These are phyloP conservation scores for Eurytoma adleriae DNA, from an alignment of 2,888 invertebrate genomes.

Conservation along the genomic window DNA sequence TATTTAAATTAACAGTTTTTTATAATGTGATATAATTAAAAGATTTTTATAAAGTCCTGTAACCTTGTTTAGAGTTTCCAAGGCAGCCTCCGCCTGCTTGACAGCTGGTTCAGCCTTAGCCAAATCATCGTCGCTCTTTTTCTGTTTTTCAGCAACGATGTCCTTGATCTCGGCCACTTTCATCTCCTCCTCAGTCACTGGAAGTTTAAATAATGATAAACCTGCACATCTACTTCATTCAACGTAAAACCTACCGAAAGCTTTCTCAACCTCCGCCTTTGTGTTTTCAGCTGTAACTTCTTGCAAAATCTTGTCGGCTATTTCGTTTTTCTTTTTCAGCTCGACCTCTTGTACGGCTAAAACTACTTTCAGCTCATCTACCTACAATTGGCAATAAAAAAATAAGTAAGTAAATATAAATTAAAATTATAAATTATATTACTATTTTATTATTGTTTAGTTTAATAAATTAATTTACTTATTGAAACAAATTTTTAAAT, in stretches of 20 bases:
- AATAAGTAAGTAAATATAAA: neutral
- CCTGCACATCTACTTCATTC: neutral
- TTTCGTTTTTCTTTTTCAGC: slow-evolving; percentile 90
- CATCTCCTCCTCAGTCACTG: slow-evolving; percentile 89
- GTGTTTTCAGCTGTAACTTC: slow-evolving; percentile 93
- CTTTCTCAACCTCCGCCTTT: slow-evolving; percentile 92
- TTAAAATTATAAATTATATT: too few species aligned
- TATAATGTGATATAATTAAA: neutral
- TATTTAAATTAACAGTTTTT: too few species aligned
- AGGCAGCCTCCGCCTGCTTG: slow-evolving; percentile 91
- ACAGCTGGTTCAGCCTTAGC: slow-evolving; percentile 94
- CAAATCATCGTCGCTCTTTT: slow-evolving; percentile 92
- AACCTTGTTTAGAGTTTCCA: slow-evolving; percentile 93
- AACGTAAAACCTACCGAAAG: slow-evolving; percentile 78
- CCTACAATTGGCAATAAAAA: slow-evolving; percentile 71
- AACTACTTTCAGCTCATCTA: slow-evolving; percentile 88
- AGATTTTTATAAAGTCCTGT: neutral
- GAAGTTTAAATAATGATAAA: neutral
- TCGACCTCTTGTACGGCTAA: slow-evolving; percentile 88
- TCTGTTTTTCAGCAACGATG: slow-evolving; percentile 89
- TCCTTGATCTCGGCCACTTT: slow-evolving; percentile 94
- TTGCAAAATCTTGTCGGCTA: slow-evolving; percentile 91
- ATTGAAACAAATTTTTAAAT: neutral
- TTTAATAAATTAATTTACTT: slow-evolving; percentile 6
- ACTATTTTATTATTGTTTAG: too few species aligned